Conservation (phyloP, 2,113 vertebrate species). For the Daubentonia madagascariensis region DNA sequence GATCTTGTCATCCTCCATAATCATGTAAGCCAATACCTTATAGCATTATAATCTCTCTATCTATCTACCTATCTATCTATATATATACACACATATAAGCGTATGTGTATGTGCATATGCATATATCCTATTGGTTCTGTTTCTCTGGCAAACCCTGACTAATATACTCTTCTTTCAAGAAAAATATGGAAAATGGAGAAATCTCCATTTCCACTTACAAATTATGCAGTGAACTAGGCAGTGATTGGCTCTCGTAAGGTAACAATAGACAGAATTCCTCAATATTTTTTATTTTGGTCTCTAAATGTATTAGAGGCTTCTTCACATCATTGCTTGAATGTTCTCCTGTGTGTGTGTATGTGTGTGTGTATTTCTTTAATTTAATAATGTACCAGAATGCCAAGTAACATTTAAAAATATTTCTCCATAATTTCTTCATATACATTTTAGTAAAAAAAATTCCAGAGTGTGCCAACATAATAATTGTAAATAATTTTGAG, state of each 20-base stretch:
- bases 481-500: neutral
- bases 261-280: neutral
- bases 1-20: neutral
- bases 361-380: neutral
- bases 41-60: neutral
- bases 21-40: neutral
- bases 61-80: too few species aligned
- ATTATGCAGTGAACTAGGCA: neutral
- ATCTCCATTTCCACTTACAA: neutral
- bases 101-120: neutral
- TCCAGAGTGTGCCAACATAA: neutral
- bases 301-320: neutral
- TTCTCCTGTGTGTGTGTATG: neutral
- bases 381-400: neutral
- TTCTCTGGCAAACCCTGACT: neutral
- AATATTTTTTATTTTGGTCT: neutral
- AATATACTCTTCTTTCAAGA: neutral
- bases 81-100: neutral
- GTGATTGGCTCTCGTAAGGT: neutral
- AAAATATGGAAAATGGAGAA: neutral
- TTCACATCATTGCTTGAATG: neutral
- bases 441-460: neutral
- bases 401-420: neutral
- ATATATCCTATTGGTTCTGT: neutral
- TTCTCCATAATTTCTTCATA: neutral